These are phyloP conservation scores for Amphimallon solstitiale DNA, from an alignment of 2,888 invertebrate genomes.

Conservation along the genomic window DNA sequence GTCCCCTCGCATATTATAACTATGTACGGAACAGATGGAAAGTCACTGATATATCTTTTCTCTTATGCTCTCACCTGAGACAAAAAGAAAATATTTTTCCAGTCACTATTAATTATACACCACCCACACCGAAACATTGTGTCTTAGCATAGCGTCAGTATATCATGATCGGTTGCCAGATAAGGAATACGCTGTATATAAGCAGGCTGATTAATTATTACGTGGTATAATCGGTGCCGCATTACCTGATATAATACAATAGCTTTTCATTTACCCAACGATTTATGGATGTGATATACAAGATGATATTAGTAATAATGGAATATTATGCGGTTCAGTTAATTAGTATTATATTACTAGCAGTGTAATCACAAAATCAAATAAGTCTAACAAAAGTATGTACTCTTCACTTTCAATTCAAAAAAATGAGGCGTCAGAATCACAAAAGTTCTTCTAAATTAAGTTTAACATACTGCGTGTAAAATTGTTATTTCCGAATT, in stretches of 20 bases:
- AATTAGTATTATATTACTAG: no score
- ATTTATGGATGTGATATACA: background rate
- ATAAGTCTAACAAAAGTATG: no score
- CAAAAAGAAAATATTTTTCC: background rate
- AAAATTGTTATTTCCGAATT: no score
- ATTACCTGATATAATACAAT: constrained; percentile 14
- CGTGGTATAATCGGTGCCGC: constrained; percentile 1
- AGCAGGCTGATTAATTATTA: constrained; percentile 19
- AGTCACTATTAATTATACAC: constrained; percentile 7
- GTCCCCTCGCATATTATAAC: background rate
- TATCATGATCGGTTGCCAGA: constrained; percentile 12
- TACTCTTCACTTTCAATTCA: no score
- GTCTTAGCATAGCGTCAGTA: constrained; percentile 3
- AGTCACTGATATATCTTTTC: constrained; percentile 6
- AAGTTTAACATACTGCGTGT: no score
- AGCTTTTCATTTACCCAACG: background rate
- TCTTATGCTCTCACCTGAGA: background rate
- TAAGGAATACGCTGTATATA: constrained; percentile 7
- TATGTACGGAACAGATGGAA: constrained; percentile 2
- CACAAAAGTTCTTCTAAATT: no score
- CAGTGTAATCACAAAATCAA: no score
- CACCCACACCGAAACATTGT: constrained; percentile 6
- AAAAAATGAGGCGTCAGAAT: no score
- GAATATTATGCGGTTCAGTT: no score
- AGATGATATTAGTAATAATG: constrained; percentile 7